These are phyloP conservation scores for Halesus radiatus DNA, from an alignment of 1,140 invertebrate genomes.

Conservation along the genomic window DNA sequence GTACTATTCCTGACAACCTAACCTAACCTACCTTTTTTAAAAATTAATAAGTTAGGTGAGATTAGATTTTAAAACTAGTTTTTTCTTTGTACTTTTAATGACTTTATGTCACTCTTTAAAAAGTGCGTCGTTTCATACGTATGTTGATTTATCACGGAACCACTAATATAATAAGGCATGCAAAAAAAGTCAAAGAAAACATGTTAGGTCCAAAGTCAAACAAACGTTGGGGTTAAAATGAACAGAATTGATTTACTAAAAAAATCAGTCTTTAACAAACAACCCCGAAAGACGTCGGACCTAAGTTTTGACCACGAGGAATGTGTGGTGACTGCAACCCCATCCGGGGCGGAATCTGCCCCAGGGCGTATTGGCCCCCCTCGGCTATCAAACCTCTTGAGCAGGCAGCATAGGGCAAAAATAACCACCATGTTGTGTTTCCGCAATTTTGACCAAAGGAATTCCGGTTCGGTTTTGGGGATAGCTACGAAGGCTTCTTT, in stretches of 20 bases:
- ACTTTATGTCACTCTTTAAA: too few species aligned
- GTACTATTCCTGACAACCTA: too few species aligned
- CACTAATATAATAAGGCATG: too few species aligned
- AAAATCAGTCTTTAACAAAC: constrained; percentile 12
- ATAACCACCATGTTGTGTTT: constrained; percentile 18
- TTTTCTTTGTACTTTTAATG: too few species aligned
- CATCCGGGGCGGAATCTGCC: constrained; percentile 6
- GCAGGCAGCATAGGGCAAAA: neutral
- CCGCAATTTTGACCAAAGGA: constrained; percentile 36
- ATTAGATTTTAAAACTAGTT: too few species aligned
- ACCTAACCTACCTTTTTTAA: too few species aligned
- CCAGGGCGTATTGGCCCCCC: neutral
- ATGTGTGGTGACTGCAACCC: constrained; percentile 10
- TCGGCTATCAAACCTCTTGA: neutral
- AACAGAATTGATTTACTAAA: constrained; percentile 20
- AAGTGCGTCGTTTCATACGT: too few species aligned
- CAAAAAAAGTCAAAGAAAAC: too few species aligned
- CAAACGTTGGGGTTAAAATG: neutral
- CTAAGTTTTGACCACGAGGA: constrained; percentile 19
- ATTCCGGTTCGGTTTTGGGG: constrained; percentile 26
- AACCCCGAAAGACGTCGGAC: neutral
- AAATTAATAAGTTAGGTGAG: too few species aligned
- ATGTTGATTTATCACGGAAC: too few species aligned
- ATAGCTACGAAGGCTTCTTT: neutral
- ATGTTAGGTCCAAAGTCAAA: too few species aligned